Evolutionary conservation across 2,888 invertebrate species (phyloP).

Genomic region (Reticulitermes lucifugus): DNA sequence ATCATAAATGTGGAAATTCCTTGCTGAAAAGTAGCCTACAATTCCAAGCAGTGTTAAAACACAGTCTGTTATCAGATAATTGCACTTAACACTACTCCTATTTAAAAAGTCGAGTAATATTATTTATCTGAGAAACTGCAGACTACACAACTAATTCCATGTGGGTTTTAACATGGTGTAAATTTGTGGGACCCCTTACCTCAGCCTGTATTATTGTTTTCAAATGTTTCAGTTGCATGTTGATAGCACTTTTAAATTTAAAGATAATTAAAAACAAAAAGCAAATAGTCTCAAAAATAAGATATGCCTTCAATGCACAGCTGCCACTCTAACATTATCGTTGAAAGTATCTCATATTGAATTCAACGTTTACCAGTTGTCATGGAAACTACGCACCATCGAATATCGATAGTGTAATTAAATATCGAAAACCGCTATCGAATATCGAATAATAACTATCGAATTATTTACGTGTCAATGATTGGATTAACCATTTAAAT

Average conservation of each 20-base stretch:
- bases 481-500: too few relatives aligned
- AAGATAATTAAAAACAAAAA: neutral
- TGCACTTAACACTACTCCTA: too few relatives aligned
- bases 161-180: conserved; percentile 44
- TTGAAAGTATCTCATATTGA: neutral
- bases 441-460: too few relatives aligned
- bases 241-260: neutral
- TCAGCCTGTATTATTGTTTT: conserved; percentile 81
- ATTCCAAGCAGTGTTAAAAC: too few relatives aligned
- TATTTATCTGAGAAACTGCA: neutral
- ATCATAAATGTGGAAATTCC: too few relatives aligned
- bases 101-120: neutral
- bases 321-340: neutral
- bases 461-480: too few relatives aligned
- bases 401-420: too few relatives aligned
- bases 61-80: too few relatives aligned
- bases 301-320: too few relatives aligned
- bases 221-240: conserved; percentile 86
- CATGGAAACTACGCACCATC: neutral
- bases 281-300: too few relatives aligned
- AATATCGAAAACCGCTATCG: too few relatives aligned
- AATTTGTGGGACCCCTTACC: conserved; percentile 64
- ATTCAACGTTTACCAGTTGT: neutral
- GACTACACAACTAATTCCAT: neutral
- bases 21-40: too few relatives aligned